Evolutionary conservation across 2,797 vertebrate species (phyloP).

Genomic region (Enteromius mattozi): DNA sequence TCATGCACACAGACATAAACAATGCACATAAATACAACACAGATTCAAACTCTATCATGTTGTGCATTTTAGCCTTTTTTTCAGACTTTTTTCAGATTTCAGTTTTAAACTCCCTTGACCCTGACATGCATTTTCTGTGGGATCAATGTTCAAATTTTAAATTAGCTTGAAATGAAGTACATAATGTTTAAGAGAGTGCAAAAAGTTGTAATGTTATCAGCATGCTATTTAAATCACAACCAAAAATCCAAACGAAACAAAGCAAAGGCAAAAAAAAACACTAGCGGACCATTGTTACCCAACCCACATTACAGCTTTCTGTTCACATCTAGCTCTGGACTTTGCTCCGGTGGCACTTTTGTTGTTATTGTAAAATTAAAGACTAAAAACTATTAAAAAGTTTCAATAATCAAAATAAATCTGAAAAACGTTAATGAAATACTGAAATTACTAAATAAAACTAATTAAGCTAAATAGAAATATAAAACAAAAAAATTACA

Average conservation of each 20-base stretch:
- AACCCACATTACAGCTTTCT: background rate
- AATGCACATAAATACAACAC: background rate
- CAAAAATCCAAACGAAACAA: too few species aligned
- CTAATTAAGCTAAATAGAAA: background rate
- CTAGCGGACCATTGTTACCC: background rate
- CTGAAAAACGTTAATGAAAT: background rate
- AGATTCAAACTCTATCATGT: background rate
- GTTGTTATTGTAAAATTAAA: too few species aligned
- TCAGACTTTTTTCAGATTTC: background rate
- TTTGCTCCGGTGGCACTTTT: too few species aligned
- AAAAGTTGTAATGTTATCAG: background rate
- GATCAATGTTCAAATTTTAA: background rate
- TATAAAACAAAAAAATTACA: too few species aligned
- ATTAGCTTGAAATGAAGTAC: background rate
- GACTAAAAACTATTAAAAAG: too few species aligned
- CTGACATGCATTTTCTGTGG: background rate
- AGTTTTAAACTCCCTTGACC: background rate
- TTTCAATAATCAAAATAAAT: background rate
- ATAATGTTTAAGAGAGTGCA: background rate
- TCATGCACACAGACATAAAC: conserved; percentile 4
- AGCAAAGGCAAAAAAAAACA: too few species aligned
- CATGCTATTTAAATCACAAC: background rate
- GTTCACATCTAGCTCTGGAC: background rate
- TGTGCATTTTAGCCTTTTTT: background rate
- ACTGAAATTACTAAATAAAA: background rate